Evolutionary conservation across 64 coral and sea anemone species (phyloP).

Genomic region (Dendronephthya gigantea): DNA sequence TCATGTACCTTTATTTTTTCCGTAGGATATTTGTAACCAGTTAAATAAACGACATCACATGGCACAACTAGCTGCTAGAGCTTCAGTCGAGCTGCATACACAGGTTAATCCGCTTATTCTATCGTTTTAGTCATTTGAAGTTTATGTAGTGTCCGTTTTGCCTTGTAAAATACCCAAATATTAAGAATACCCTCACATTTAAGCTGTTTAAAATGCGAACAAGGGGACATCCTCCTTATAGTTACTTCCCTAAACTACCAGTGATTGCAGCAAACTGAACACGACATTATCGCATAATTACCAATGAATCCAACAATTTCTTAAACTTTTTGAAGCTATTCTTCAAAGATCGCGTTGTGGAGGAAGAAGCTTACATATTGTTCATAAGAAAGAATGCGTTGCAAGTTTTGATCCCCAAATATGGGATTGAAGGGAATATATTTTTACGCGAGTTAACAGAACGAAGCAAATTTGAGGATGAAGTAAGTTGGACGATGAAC

Average conservation of each 20-base stretch:
- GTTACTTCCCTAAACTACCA: not conserved
- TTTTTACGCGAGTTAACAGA: conserved; percentile 26
- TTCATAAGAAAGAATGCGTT: conserved; percentile 93
- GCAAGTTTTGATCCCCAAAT: conserved; percentile 91
- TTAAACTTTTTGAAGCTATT: conserved; percentile 47
- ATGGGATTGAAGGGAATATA: conserved; percentile 86
- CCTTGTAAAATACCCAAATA: too few relatives aligned
- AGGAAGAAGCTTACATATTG: conserved; percentile 74
- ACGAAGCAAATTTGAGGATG: not conserved
- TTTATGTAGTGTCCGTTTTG: too few relatives aligned
- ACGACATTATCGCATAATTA: not conserved
- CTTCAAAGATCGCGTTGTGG: conserved; percentile 51
- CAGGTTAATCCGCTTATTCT: conserved; percentile 50
- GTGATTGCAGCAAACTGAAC: not conserved
- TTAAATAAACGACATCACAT: conserved; percentile 88
- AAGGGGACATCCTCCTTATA: not conserved
- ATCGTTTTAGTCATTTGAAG: too few relatives aligned
- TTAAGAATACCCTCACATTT: too few relatives aligned
- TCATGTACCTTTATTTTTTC: not conserved
- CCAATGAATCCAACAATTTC: not conserved
- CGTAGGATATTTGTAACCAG: conserved; percentile 79
- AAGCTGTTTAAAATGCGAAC: not conserved
- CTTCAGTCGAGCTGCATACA: conserved; percentile 83
- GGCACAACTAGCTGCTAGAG: conserved; percentile 77
- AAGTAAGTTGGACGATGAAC: not conserved